Conservation (phyloP, 2,888 invertebrate genomes). For the Neria commutata region DNA sequence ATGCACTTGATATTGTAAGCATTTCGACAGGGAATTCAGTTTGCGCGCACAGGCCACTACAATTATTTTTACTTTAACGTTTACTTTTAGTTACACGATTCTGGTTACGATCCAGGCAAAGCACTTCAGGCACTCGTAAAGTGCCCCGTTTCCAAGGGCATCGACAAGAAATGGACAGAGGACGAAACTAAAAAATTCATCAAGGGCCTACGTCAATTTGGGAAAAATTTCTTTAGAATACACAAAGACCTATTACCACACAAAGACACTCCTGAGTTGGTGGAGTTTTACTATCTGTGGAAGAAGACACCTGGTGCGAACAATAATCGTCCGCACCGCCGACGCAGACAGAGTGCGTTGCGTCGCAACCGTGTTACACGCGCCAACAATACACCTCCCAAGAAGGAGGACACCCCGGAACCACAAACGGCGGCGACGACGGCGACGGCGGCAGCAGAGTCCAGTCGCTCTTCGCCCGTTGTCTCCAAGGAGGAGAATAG, state of each 20-base stretch:
- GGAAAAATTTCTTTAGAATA: slow-evolving; percentile 98
- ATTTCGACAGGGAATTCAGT: slow-evolving; percentile 3
- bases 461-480: slow-evolving; percentile 68
- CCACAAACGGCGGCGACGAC: slow-evolving; percentile 62
- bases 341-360: slow-evolving; percentile 85
- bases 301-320: slow-evolving; percentile 99
- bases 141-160: slow-evolving; percentile 95
- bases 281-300: slow-evolving; percentile 99
- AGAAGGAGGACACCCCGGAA: slow-evolving; percentile 76
- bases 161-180: slow-evolving; percentile 97
- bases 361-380: slow-evolving; percentile 87
- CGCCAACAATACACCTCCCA: slow-evolving; percentile 78
- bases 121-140: slow-evolving; percentile 96
- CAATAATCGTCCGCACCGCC: slow-evolving; percentile 91
- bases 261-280: slow-evolving; percentile 95
- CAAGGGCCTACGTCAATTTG: slow-evolving; percentile 96
- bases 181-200: slow-evolving; percentile 98
- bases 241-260: slow-evolving; percentile 94
- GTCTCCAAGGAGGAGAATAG: slow-evolving; percentile 77
- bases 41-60: no score
- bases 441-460: slow-evolving; percentile 59
- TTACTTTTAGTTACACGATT: slow-evolving; percentile 82
- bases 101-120: slow-evolving; percentile 94
- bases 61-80: neutral
- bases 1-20: slow-evolving; percentile 89